Evolutionary conservation across 2,888 invertebrate genomes (phyloP).

Genomic region (Scaptomyza polygonia): DNA sequence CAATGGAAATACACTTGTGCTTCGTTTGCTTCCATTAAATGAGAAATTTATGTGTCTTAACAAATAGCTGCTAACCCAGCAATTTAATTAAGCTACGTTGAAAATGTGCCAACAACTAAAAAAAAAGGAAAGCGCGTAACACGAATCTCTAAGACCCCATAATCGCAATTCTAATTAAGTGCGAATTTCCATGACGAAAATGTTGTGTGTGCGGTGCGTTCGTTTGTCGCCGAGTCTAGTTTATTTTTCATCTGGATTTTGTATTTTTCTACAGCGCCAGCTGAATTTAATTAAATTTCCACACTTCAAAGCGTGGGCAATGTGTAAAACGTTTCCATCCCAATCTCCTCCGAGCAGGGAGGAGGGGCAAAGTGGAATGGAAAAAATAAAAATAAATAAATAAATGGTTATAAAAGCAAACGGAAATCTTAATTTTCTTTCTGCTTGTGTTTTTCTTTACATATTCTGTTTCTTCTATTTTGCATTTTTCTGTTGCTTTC

Average conservation of each 20-base stretch:
- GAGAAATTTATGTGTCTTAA: conserved; percentile 23
- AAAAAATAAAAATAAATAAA: conserved; percentile 21
- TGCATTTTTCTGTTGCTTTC: conserved; percentile 34
- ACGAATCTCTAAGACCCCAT: conserved; percentile 58
- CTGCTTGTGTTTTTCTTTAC: conserved; percentile 21
- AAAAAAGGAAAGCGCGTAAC: conserved; percentile 18
- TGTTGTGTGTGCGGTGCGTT: conserved; percentile 47
- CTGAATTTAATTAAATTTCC: conserved; percentile 79
- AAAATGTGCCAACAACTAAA: conserved; percentile 59
- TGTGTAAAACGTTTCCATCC: conserved; percentile 66
- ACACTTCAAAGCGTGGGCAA: conserved; percentile 77
- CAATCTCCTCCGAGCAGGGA: conserved; percentile 38
- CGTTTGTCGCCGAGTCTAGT: conserved; percentile 75
- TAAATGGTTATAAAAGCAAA: conserved; percentile 58
- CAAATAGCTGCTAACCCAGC: conserved; percentile 17
- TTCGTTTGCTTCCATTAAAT: conserved; percentile 25
- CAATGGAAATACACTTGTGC: conserved; percentile 15
- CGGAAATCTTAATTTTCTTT: conserved; percentile 71
- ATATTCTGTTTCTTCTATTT: conserved; percentile 2
- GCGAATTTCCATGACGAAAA: conserved; percentile 59
- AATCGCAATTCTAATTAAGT: conserved; percentile 79
- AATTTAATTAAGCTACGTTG: conserved; percentile 50
- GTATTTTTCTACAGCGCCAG: conserved; percentile 51
- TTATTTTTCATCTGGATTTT: conserved; percentile 60
- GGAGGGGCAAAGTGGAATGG: conserved; percentile 41